Evolutionary conservation across 2,888 invertebrate species (phyloP), one percentile per base, ranked within the genome.

Genomic region (Thecocarcelia acutangulata): DNA sequence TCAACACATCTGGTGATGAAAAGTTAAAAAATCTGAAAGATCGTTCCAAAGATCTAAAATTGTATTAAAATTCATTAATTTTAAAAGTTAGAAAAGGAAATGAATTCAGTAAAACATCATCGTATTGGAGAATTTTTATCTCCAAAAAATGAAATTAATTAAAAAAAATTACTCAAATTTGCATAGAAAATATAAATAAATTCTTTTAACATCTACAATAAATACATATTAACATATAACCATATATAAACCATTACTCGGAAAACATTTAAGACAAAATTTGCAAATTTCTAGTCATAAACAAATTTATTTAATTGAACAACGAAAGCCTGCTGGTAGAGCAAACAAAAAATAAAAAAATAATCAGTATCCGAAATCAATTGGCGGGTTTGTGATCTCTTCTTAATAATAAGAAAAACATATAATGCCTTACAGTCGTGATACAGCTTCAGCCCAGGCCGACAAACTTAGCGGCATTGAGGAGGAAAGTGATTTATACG

Each of bases 401-500:
- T 9, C 15, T 56, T 24, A 28, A 46, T 12, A 58, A 73, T 33
- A 48, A 17, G 15, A 52, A 44, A n/a, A n/a, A n/a, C n/a, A n/a
- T n/a, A 83, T 44, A 85, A 91, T 91, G 91, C 90, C 91, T 83
- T 88, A 88, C 84, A 89, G 87, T 87, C 91, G 91, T 80, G 89
- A 87, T 74, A 87, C 88, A 84, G 86, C 90, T 78, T 88, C 90
- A 87, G 88, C 89, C 72, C 90, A 90, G 85, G 92, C 93, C 91
- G 94, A 93, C 88, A 94, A 94, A 93, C 92, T 95, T 92, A 94
- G 94, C 86, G 94, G 94, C 86, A 93, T 94, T 90, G 94, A 94
- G 92, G 95, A 95, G 91, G 94, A 94, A 91, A 93, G 93, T 85
- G 95, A 95, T 90, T 92, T 94, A 87, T 94, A 95, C 87, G 95